Evolutionary conservation across 1,140 invertebrate species (phyloP), one percentile per base, ranked within the genome.

Genomic region (Portunus trituberculatus): DNA sequence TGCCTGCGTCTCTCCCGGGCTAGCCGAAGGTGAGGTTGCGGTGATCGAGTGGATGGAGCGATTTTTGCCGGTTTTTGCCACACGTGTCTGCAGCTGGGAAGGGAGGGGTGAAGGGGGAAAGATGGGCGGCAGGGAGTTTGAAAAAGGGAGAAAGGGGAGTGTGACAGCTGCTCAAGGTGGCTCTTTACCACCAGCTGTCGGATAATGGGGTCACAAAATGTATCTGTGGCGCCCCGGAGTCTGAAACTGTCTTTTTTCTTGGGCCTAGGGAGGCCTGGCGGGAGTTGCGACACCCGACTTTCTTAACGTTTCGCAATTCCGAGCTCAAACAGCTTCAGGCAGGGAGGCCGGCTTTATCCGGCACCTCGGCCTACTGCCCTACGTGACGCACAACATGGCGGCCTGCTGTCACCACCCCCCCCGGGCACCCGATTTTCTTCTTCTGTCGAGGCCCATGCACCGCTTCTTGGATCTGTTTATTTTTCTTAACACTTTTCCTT

Each of bases 191-290:
- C 67, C 67, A 76, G 67, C 67, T 76, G 67, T n/a, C 67, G 67
- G 67, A 76, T 76, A 76, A 76, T 76, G 25, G 67, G 67, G 67
- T 76, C 67, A 76, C 67, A 76, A n/a, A 76, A 76, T 76, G 67
- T n/a, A 20, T 76, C 67, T 76, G 67, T 76, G 67, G 67, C 67
- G 20, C 20, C 67, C 67, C 20, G 67, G 67, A 8, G 67, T n/a
- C n/a, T n/a, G 20, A n/a, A 76, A 76, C 12, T 76, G n/a, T 76
- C 67, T 76, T 25, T 76, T 76, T 76, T 76, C 67, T 12, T 76
- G 20, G 67, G 1, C 6, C 20, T 1, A 76, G 67, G 67, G 67
- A 76, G 67, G 67, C 67, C 67, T 76, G 67, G 20, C 8, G 67
- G 20, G 67, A n/a, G 67, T 76, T 76, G 67, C 67, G 67, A 76